phyloP scores from a whole-genome alignment of 2,797 vertebrate genomes.

The Diglossa cyanea region DNA sequence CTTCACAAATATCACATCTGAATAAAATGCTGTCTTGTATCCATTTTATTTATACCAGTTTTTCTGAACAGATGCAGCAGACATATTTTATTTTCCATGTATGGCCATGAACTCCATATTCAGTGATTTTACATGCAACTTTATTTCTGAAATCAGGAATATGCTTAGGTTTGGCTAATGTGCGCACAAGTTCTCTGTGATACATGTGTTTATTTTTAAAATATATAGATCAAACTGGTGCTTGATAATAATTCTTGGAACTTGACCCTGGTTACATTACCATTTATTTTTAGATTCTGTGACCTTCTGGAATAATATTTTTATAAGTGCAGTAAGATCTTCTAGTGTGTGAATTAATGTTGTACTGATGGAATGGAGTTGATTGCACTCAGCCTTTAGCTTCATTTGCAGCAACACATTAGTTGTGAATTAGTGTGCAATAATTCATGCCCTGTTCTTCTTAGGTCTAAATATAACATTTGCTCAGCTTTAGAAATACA shows the following conservation, averaged over 20 bases:
- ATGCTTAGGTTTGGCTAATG: background rate
- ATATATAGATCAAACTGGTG: background rate
- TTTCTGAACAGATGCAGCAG: background rate
- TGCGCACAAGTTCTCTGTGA: background rate
- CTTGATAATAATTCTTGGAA: slow-evolving; percentile 46
- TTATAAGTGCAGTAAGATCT: slow-evolving; percentile 64
- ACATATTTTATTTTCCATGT: background rate
- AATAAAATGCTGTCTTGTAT: background rate
- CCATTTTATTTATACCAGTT: background rate
- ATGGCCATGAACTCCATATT: background rate
- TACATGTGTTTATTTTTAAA: background rate
- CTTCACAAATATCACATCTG: background rate
- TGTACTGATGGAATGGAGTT: slow-evolving; percentile 68
- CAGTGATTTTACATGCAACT: background rate
- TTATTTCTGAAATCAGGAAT: background rate
- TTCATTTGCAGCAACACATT: slow-evolving; percentile 71
- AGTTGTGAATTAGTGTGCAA: slow-evolving; percentile 76
- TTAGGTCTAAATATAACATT: slow-evolving; percentile 75
- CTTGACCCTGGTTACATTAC: slow-evolving; percentile 51
- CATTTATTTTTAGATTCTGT: slow-evolving; percentile 68
- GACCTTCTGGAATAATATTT: slow-evolving; percentile 71
- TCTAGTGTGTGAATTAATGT: slow-evolving; percentile 71
- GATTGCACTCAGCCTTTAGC: slow-evolving; percentile 73
- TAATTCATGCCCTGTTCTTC: slow-evolving; percentile 75
- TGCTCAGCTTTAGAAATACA: slow-evolving; percentile 73